Conservation (phyloP, 2,797 vertebrate genomes). For the Pelochelys cantorii region DNA sequence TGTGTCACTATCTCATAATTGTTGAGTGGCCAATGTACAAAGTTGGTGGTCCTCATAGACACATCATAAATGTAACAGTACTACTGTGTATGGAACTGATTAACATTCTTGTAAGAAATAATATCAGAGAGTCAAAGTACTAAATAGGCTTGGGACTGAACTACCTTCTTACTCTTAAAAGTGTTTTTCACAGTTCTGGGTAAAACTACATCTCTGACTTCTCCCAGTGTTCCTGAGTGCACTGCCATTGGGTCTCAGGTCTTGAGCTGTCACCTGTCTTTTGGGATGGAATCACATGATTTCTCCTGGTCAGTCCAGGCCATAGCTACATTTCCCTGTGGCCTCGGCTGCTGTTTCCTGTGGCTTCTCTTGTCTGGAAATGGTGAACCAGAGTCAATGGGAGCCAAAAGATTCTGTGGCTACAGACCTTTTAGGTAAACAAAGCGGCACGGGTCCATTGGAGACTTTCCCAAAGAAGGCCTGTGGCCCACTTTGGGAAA, state of each 20-base stretch:
- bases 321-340: background rate
- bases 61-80: background rate
- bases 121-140: conserved; percentile 57
- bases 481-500: background rate
- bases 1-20: background rate
- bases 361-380: too few species aligned
- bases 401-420: too few species aligned
- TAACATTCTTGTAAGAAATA: conserved; percentile 45
- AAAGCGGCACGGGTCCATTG: too few species aligned
- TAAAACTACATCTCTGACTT: conserved; percentile 46
- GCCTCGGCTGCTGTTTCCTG: too few species aligned
- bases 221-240: conserved; percentile 55
- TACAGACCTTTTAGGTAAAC: too few species aligned
- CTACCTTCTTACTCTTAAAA: conserved; percentile 43
- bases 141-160: conserved; percentile 38
- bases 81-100: conserved; percentile 27
- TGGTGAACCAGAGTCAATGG: too few species aligned
- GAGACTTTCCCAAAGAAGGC: too few species aligned
- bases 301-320: background rate
- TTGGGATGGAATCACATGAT: background rate
- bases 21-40: background rate
- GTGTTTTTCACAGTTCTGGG: conserved; percentile 21
- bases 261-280: conserved; percentile 11
- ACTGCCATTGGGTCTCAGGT: background rate
- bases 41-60: background rate